Percentiles rank a stretch among this genome's conserved stretches.
Evolutionary conservation across 2,888 invertebrate genomes (phyloP).

Genomic region (Pristionchus fissidentatus): DNA sequence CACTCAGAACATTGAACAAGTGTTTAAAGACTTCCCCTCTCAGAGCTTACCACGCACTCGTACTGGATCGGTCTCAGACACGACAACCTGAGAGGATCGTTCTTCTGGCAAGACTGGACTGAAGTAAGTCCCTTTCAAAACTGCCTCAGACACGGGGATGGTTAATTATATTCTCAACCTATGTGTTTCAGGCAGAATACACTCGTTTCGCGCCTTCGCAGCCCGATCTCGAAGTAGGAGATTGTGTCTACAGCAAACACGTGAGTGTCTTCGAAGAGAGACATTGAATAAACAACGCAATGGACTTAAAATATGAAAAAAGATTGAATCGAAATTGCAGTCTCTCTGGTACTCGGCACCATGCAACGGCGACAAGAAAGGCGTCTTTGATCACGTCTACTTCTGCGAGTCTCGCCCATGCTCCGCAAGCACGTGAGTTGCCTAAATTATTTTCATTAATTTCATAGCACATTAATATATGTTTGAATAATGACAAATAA

Average conservation of each 20-base stretch:
- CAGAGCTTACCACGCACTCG: not conserved
- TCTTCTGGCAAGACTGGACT: conserved; percentile 40
- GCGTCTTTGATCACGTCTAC: not conserved
- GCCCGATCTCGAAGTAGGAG: conserved; percentile 17
- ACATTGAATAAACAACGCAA: too few relatives aligned
- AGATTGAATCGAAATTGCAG: too few relatives aligned
- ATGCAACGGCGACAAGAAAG: conserved; percentile 22
- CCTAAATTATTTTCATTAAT: too few relatives aligned
- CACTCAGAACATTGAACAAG: not conserved
- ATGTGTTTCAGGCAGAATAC: not conserved
- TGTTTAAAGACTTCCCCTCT: not conserved
- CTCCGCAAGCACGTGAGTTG: conserved; percentile 4
- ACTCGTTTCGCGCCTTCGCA: conserved; percentile 7
- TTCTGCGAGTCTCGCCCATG: conserved; percentile 31
- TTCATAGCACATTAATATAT: too few relatives aligned
- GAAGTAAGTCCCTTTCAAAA: not conserved
- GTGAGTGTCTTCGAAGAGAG: too few relatives aligned
- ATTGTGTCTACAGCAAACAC: conserved; percentile 16
- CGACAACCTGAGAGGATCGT: not conserved
- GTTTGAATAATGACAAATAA: too few relatives aligned
- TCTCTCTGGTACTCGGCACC: not conserved
- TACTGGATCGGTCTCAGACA: conserved; percentile 26
- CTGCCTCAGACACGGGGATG: not conserved
- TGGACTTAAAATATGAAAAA: too few relatives aligned
- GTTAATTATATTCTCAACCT: not conserved